Percentiles rank a stretch among this genome's conserved stretches.
These are phyloP conservation scores for Meghimatium bilineatum DNA, from an alignment of 2,888 invertebrate species.

Conservation along the genomic window DNA sequence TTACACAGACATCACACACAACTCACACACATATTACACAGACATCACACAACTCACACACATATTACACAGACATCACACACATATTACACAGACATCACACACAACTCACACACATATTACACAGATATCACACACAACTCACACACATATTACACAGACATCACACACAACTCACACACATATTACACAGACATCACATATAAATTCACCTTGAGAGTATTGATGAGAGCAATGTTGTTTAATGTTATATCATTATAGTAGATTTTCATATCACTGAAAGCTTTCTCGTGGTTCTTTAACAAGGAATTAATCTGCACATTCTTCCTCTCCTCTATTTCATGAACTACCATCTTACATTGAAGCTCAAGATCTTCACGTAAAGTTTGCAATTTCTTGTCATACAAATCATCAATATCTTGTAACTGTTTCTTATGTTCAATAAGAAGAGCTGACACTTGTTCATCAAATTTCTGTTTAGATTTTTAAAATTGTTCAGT, in stretches of 20 bases:
- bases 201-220: conserved; percentile 83
- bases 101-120: neutral
- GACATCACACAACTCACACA: neutral
- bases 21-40: no score
- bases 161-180: neutral
- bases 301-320: conserved; percentile 89
- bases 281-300: conserved; percentile 88
- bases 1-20: neutral
- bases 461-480: conserved; percentile 78
- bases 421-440: conserved; percentile 84
- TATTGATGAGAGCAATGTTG: conserved; percentile 92
- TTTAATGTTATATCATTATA: conserved; percentile 96
- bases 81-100: neutral
- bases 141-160: no score
- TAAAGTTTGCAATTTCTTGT: conserved; percentile 85
- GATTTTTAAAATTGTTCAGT: no score
- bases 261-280: conserved; percentile 93
- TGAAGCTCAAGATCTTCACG: conserved; percentile 85
- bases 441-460: conserved; percentile 81
- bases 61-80: neutral
- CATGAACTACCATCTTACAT: conserved; percentile 79
- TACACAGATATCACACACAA: neutral
- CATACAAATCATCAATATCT: conserved; percentile 85
- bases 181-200: neutral
- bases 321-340: conserved; percentile 94